Conservation (phyloP, 2,888 invertebrate species). For the Drosophila fulvimacula region DNA sequence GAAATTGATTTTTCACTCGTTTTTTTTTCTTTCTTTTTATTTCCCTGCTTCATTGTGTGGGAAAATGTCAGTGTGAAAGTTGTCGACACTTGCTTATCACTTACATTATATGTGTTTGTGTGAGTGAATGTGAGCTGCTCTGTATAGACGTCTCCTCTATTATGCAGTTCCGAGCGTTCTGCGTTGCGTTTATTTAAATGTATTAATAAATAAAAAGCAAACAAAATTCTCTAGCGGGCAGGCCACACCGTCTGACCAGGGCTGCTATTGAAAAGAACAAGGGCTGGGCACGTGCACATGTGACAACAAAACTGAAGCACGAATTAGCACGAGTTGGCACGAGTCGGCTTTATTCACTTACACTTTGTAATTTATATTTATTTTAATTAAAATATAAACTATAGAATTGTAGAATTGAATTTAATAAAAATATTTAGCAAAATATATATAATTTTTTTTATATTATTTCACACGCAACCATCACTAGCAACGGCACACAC, state of each 20-base stretch:
- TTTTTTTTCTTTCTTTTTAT: constrained; percentile 14
- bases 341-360: too few species aligned
- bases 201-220: constrained; percentile 52
- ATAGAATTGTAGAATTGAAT: too few species aligned
- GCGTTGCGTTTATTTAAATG: constrained; percentile 33
- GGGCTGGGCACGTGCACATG: constrained; percentile 15
- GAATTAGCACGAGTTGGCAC: constrained; percentile 1
- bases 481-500: neutral
- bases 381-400: too few species aligned
- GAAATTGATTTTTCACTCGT: constrained; percentile 70
- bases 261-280: constrained; percentile 41
- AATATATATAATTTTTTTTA: too few species aligned
- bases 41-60: constrained; percentile 16
- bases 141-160: constrained; percentile 37
- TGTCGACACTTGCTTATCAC: constrained; percentile 45
- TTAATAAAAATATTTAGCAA: too few species aligned
- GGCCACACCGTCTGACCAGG: constrained; percentile 51
- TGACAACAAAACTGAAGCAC: neutral
- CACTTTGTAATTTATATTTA: too few species aligned
- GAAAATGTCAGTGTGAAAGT: constrained; percentile 51
- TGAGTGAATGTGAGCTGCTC: constrained; percentile 11
- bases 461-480: neutral
- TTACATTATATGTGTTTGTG: constrained; percentile 50
- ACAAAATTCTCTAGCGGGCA: constrained; percentile 46
- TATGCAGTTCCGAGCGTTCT: constrained; percentile 54